Base-by-base conservation (phyloP, 2,888 invertebrate species). In the Athripsodes cinereus region DNA sequence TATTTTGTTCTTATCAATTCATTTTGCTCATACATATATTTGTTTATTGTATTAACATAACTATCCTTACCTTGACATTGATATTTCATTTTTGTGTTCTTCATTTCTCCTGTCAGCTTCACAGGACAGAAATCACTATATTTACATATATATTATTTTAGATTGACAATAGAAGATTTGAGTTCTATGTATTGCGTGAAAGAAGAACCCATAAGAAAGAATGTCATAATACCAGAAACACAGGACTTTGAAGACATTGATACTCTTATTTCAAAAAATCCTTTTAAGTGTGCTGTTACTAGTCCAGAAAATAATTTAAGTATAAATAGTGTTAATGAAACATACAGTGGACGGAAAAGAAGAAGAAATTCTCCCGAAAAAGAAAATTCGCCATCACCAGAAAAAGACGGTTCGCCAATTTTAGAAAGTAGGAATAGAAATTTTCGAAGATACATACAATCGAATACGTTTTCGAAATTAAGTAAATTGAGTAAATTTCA, bases 401-500 rank as follows among this genome's bases (percentile, higher is more conserved):
- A 72, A 58, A 60, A 68, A 47, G 52, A 69, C 65, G 58, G 60
- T 6, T 79, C 80, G 16, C 80, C 80, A 0, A 74, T 80, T 62
- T 62, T 80, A 53, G 70, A 73, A 67, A 78, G 75, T 53, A 76
- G 75, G 58, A 69, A 72, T 21, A 68, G 74, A 60, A 76, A 74
- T 0, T 77, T 69, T 58, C 74, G 66, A 53, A 78, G 75, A 67
- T 66, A 66, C 21, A 54, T 74, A 0, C 69, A 65, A 62, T 70
- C 67, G 10, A 70, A 71, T 26, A 72, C 71, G 6, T 72, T 72
- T 58, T 68, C 71, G 0, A 68, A 74, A 1, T 63, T 79, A 1
- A 78, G 75, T 66, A 74, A 72, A 68, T 66, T 81, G 1, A 82
- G 81, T 64, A 74, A 73, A 63, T 82, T 82, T 60, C 76, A 78